Base-by-base conservation (phyloP, 2,888 invertebrate genomes). In the Oligia fasciuncula region DNA sequence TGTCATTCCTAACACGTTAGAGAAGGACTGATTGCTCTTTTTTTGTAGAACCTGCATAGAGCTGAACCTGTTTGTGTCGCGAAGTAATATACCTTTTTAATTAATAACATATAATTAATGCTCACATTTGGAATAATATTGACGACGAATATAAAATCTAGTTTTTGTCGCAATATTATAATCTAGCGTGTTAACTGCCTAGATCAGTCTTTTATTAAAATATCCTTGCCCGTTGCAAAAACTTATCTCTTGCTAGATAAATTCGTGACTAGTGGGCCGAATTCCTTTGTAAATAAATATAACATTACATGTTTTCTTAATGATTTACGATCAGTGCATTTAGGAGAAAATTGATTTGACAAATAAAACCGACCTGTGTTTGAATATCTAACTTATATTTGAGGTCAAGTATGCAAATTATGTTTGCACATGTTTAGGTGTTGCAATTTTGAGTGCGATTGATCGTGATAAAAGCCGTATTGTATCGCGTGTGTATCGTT, bases 351-450 rank as follows among this genome's bases (percentile, higher is more conserved):
- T 93, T 92, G 86, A 87, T 90, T 89, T 84, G 81, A 87, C 92
- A 94, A 94, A 94, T 90, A 94, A 46, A 80, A 68, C 62, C 73
- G 93, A 87, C 94, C 94, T 94, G 86, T 91, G 77, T 73, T 11
- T 66, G 87, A 88, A 89, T 88, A 89, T 85, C 88, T 89, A 86
- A 90, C 86, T 87, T 88, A 87, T 29, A 80, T 72, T 89, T 92
- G 89, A 93, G 93, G 94, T 91, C 93, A 91, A 78, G 87, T 75
- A 84, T 91, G 91, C 77, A 71, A 43, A 74, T 86, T 77, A 72
- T 76, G 68, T 87, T 75, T 79, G 67, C 68, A 68, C 17, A 66
- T 68, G 23, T 6, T 35, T 66, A 40, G 19, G 8, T 85, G 80
- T 84, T 84, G 87, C 85, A 79, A 87, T 87, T 79, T 84, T 77